A percentile compares a stretch with the other conserved stretches of the same genome.
Evolutionary conservation across 1,140 invertebrate species (phyloP).

Genomic region (Heliothis virescens): DNA sequence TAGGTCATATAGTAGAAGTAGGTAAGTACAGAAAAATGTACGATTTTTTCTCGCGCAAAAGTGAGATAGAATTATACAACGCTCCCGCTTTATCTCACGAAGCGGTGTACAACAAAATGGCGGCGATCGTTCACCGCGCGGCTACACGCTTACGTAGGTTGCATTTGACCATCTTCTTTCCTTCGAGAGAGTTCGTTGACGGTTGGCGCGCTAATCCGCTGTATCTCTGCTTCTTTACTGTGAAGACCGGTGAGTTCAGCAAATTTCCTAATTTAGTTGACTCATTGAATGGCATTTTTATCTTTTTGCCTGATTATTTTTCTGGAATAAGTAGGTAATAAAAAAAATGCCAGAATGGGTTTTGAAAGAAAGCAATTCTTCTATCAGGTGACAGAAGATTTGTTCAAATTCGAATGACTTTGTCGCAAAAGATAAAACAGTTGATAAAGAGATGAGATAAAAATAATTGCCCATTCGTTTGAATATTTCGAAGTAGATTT

Average conservation of each 20-base stretch:
- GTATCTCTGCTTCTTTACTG: slow-evolving; percentile 3
- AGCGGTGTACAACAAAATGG: slow-evolving; percentile 18
- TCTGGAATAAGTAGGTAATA: no score
- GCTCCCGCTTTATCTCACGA: slow-evolving; percentile 23
- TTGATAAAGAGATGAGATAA: no score
- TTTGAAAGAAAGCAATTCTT: background rate
- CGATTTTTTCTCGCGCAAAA: background rate
- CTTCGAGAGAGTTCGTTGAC: slow-evolving; percentile 27
- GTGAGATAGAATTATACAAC: background rate
- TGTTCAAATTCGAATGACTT: no score
- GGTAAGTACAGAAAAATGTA: background rate
- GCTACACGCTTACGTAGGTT: background rate
- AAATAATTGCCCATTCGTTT: no score
- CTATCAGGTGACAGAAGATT: background rate
- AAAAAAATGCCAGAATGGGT: background rate
- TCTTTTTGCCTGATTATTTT: no score
- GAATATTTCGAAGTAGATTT: no score
- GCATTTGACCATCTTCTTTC: slow-evolving; percentile 42
- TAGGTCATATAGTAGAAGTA: slow-evolving; percentile 8
- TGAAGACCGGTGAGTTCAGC: slow-evolving; percentile 30
- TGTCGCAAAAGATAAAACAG: no score
- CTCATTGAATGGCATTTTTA: no score
- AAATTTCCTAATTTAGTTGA: background rate
- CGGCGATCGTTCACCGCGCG: background rate
- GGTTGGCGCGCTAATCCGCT: slow-evolving; percentile 16